phyloP scores from a whole-genome alignment of 2,797 vertebrate species.

The Fratercula arctica region DNA sequence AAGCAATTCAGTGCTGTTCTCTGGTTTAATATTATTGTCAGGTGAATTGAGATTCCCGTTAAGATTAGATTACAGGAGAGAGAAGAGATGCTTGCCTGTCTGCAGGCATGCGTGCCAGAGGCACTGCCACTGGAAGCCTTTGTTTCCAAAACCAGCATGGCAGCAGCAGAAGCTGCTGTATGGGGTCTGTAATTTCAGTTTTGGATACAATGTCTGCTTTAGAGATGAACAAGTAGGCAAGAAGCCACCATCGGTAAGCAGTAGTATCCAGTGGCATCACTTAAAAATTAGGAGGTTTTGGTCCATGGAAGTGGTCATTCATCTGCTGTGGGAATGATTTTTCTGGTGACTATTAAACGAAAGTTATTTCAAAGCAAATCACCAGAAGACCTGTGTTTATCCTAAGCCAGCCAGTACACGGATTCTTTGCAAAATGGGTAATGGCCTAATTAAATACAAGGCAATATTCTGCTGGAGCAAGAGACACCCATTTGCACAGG shows the following conservation, averaged over 20 bases:
- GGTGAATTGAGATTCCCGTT: background rate
- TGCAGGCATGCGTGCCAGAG: background rate
- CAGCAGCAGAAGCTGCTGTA: background rate
- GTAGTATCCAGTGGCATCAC: background rate
- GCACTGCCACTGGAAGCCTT: background rate
- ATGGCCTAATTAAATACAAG: background rate
- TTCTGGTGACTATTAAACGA: background rate
- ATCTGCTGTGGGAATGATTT: background rate
- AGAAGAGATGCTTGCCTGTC: background rate
- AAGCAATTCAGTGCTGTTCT: slow-evolving; percentile 28
- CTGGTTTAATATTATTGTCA: background rate
- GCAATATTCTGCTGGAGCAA: background rate
- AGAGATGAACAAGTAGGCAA: background rate
- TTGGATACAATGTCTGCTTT: background rate
- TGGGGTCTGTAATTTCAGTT: background rate
- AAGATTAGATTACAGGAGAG: background rate
- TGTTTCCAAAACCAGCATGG: background rate
- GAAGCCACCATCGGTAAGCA: background rate
- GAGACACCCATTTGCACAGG: background rate
- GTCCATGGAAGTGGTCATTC: background rate
- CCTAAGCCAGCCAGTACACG: background rate
- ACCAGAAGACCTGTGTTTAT: background rate
- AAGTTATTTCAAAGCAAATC: background rate
- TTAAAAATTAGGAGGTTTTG: background rate
- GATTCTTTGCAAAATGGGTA: background rate